Conservation (phyloP, 1,140 invertebrate species). For the Oreohelix idahoensis region DNA sequence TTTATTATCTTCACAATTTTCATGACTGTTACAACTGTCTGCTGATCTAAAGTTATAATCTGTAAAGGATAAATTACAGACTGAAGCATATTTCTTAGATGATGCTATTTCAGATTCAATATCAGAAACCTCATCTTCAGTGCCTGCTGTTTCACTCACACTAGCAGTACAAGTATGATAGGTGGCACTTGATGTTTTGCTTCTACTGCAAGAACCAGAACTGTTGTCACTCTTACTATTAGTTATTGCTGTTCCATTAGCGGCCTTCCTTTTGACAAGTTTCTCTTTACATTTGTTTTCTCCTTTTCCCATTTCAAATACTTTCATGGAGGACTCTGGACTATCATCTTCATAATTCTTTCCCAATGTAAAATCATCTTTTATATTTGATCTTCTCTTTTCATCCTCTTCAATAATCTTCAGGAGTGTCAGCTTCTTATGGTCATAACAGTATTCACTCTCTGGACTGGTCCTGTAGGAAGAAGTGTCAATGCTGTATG, state of each 20-base stretch:
- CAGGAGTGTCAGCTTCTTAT: background rate
- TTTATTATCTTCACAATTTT: background rate
- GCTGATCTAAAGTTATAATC: too few species aligned
- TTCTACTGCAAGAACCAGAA: background rate
- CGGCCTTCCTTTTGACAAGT: background rate
- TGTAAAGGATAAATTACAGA: background rate
- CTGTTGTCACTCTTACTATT: background rate
- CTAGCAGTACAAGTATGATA: constrained; percentile 31
- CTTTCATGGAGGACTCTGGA: background rate
- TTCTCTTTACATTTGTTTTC: constrained; percentile 28
- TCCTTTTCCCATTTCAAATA: background rate
- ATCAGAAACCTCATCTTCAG: constrained; percentile 41
- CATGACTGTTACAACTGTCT: background rate
- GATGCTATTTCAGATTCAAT: constrained; percentile 39
- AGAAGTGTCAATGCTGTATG: background rate
- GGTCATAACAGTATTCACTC: background rate
- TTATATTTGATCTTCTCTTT: background rate
- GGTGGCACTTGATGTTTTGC: background rate
- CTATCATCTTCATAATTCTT: background rate
- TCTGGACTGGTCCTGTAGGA: background rate
- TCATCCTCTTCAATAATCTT: background rate
- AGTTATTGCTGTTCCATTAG: background rate
- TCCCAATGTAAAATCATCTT: background rate
- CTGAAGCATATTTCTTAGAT: background rate
- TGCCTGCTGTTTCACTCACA: constrained; percentile 43